These are phyloP conservation scores for Aphrophora alni DNA, from an alignment of 2,888 invertebrate genomes.

Conservation along the genomic window DNA sequence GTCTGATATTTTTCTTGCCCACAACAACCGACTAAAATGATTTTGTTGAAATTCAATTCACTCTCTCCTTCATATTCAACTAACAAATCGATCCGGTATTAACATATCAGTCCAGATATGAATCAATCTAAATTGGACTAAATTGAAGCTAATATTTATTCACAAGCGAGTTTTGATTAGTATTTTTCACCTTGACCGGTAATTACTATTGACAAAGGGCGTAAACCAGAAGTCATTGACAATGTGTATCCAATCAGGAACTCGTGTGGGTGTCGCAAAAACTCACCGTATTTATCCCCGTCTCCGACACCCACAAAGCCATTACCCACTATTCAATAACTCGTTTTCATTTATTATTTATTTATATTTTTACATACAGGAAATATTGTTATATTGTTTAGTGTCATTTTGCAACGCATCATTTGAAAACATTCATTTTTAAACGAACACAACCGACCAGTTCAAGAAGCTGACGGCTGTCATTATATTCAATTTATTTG, in stretches of 20 bases:
- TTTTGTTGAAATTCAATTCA: too few relatives aligned
- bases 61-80: too few relatives aligned
- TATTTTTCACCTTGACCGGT: not conserved
- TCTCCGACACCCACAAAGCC: not conserved
- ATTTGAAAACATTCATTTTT: not conserved
- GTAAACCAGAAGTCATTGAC: conserved; percentile 9
- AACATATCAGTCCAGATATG: not conserved
- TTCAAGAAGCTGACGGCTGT: not conserved
- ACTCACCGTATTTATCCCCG: not conserved
- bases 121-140: not conserved
- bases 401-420: not conserved
- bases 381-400: not conserved
- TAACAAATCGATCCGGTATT: too few relatives aligned
- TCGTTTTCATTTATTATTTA: not conserved
- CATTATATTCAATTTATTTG: not conserved
- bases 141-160: not conserved
- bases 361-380: not conserved
- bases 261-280: not conserved
- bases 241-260: not conserved
- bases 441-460: not conserved
- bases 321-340: not conserved
- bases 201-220: not conserved
- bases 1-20: too few relatives aligned
- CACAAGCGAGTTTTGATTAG: not conserved
- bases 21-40: too few relatives aligned